These are phyloP conservation scores for Holocentrus rufus DNA, from an alignment of 2,797 vertebrate species.

Conservation along the genomic window DNA sequence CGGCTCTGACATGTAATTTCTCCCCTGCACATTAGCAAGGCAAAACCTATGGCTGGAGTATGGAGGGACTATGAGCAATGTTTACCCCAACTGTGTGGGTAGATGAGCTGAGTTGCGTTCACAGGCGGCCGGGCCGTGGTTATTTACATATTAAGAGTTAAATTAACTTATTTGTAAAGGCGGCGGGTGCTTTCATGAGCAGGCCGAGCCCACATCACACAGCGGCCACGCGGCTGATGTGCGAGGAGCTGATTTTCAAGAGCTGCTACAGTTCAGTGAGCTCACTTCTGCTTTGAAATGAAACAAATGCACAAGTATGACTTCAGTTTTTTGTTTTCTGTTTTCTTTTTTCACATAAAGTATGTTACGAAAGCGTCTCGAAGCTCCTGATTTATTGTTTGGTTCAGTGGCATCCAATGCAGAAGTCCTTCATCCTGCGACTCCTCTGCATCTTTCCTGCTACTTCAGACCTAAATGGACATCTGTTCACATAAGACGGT, in stretches of 20 bases:
- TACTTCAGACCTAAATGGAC: too few relatives aligned
- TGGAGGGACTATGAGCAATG: conserved; percentile 51
- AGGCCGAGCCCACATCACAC: background rate
- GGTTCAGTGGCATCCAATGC: too few relatives aligned
- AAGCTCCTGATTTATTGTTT: background rate
- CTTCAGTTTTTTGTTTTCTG: too few relatives aligned
- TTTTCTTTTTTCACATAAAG: too few relatives aligned
- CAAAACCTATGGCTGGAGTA: conserved; percentile 63
- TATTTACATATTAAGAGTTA: conserved; percentile 51
- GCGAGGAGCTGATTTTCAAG: background rate
- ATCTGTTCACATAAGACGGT: too few relatives aligned
- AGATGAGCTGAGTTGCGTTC: conserved; percentile 8
- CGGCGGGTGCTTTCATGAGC: conserved; percentile 7
- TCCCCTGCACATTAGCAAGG: conserved; percentile 52
- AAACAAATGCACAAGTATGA: too few relatives aligned
- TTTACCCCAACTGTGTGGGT: conserved; percentile 15
- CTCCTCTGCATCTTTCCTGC: too few relatives aligned
- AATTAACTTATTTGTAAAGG: conserved; percentile 29
- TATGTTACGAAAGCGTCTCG: too few relatives aligned
- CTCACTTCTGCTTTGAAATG: too few relatives aligned
- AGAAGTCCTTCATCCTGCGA: too few relatives aligned
- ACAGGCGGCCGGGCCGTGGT: background rate
- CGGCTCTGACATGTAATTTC: conserved; percentile 74
- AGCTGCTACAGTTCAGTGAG: too few relatives aligned
- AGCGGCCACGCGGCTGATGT: background rate